Evolutionary conservation across 2,888 invertebrate genomes (phyloP).

Genomic region (Cheilosia soror): DNA sequence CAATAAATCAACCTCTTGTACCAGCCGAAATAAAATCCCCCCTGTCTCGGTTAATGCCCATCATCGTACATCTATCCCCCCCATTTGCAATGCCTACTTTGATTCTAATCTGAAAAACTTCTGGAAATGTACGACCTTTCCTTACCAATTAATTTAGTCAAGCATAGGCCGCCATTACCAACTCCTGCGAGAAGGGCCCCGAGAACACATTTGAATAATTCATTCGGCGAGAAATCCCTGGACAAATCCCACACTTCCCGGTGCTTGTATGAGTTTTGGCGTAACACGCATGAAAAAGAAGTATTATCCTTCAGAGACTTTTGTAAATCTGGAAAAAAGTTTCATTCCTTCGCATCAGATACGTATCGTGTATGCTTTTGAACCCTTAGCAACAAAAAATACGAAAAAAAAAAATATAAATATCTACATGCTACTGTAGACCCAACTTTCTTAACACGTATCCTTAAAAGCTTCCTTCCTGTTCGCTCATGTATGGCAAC

Average conservation of each 20-base stretch:
- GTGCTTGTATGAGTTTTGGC: constrained; percentile 1
- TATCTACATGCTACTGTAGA: constrained; percentile 37
- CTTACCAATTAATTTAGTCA: constrained; percentile 68
- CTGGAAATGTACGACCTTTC: constrained; percentile 59
- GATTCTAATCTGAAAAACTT: constrained; percentile 67
- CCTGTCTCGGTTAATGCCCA: constrained; percentile 3
- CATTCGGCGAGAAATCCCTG: constrained; percentile 72
- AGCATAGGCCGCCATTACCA: constrained; percentile 52
- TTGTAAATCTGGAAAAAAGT: constrained; percentile 63
- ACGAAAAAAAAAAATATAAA: neutral
- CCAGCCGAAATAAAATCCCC: neutral
- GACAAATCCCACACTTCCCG: constrained; percentile 66
- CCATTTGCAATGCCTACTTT: constrained; percentile 29
- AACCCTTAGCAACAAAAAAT: constrained; percentile 34
- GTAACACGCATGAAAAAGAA: constrained; percentile 49
- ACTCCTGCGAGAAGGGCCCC: constrained; percentile 21
- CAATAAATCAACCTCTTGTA: neutral
- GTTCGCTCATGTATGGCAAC: constrained; percentile 27
- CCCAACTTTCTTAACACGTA: constrained; percentile 57
- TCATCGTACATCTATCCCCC: neutral
- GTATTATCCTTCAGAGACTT: constrained; percentile 70
- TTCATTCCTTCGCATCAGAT: constrained; percentile 44
- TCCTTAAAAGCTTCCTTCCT: constrained; percentile 74
- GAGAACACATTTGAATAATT: constrained; percentile 66
- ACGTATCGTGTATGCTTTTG: constrained; percentile 25